phyloP scores from a whole-genome alignment of 2,113 vertebrate species.

The Heliornis fulica region DNA sequence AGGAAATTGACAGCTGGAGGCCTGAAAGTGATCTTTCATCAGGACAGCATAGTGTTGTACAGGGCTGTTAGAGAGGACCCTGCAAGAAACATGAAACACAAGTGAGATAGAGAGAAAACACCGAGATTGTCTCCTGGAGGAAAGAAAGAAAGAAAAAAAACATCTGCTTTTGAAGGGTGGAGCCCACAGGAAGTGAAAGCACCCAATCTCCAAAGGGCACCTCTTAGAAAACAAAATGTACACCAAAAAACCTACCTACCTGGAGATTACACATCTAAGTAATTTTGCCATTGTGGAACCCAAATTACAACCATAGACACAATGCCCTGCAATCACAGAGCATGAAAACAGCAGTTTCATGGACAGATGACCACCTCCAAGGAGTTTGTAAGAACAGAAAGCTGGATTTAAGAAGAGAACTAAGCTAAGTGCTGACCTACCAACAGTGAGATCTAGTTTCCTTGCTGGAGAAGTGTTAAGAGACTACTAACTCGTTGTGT shows the following conservation, averaged over 20 bases:
- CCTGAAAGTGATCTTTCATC: not conserved
- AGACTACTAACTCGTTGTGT: not conserved
- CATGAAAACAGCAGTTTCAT: not conserved
- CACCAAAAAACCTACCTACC: not conserved
- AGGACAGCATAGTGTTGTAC: constrained; percentile 37
- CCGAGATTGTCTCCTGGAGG: not conserved
- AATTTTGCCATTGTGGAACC: not conserved
- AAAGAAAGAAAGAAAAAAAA: not conserved
- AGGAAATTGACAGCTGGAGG: not conserved
- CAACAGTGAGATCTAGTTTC: not conserved
- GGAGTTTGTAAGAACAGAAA: not conserved
- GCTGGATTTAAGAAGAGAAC: not conserved
- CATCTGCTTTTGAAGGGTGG: not conserved
- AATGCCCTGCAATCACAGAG: not conserved
- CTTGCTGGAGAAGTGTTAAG: not conserved
- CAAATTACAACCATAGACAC: not conserved
- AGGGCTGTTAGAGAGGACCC: not conserved
- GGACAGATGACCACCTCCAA: not conserved
- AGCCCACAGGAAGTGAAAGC: constrained; percentile 1
- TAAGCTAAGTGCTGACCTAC: not conserved
- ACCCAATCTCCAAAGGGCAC: not conserved
- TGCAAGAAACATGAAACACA: not conserved
- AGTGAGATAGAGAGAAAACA: not conserved
- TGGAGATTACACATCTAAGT: not conserved
- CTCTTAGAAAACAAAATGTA: not conserved